Evolutionary conservation across 2,113 vertebrate species (phyloP), one percentile per base, ranked within the genome.

Genomic region (Caretta caretta): DNA sequence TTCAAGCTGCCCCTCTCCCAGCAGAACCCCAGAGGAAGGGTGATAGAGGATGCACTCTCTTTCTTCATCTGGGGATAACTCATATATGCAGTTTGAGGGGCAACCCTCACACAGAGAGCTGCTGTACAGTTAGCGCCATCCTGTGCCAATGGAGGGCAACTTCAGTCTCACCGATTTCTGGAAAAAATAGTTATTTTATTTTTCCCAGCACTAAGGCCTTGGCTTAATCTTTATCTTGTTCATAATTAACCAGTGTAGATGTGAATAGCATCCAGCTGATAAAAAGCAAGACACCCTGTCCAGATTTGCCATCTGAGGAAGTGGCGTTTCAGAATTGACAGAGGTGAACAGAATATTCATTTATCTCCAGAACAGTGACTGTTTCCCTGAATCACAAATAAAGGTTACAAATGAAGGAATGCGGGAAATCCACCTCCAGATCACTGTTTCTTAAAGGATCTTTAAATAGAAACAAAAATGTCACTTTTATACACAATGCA

Each of bases 391-490:
- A 65, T 92, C 49, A 88, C 50, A 91, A 96, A 94, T 76, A 96
- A 82, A 90, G 50, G 51, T 88, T 95, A 92, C 51, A 91, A 96
- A 95, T 94, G 90, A 94, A 5, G 6, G 29, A 90, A 54, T 29
- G 84, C 9, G 91, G 59, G 38, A 95, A 87, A 78, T 91, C 25
- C 54, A 93, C 87, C 88, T 93, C 46, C 2, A 0, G 79, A 92
- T 80, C 35, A 82, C 13, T 90, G 85, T 42, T 96, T 93, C 95
- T 38, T 93, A 79, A 87, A 96, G 76, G 72, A 93, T 88, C 24
- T 94, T 95, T 92, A 88, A 97, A 96, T 80, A 95, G 72, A 95
- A 97, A 95, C 75, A 25, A 96, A 97, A 97, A 97, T 96, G 87
- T 97, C 90, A 90, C 56, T 80, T 92, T 93, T 35, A 59, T 80